Evolutionary conservation across 92 coral and sea anemone species (phyloP), one percentile per base, ranked within the genome.

Genomic region (Muricea muricata): DNA sequence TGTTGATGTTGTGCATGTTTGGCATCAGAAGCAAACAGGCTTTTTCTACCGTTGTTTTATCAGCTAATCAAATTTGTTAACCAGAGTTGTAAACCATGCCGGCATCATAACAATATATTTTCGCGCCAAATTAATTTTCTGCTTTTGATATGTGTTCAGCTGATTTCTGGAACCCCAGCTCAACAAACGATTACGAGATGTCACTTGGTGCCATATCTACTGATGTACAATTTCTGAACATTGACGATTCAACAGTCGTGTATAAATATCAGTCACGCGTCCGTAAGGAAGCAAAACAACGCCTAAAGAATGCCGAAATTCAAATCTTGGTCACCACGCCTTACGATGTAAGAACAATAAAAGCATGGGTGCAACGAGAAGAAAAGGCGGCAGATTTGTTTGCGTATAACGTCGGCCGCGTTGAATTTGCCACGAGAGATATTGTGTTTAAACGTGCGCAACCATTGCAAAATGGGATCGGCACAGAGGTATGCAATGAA

Each of bases 241-340:
- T 73, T 23, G 37, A 24, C 28, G 32, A 41, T 6, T 47, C 28
- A 10, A 73, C 57, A 23, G 79, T 73, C 34, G 58, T 73, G 8
- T 73, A 41, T 46, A 73, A 73, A 31, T 73, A 73, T 48, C 79
- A 73, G 26, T 73, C 79, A 12, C 45, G 79, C 1, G 79, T 73
- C 17, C 29, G 60, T 4, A 73, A 73, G 31, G 57, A 73, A 30
- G 79, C 79, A 0, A 73, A 73, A n/a, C 79, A 73, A 24, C 29
- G 79, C 1, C 32, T 73, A 5, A 73, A 73, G 21, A 46, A 73
- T 42, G 79, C 79, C 11, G 79, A 39, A 20, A 60, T 73, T 31
- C 56, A 73, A 23, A 73, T 73, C 6, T 41, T 73, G 12, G 79
- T 73, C 17, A 73, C 56, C 3, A 42, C 79, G 20, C 28, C 57